phyloP scores from a whole-genome alignment of 2,113 vertebrate species.

The Helogale parvula region DNA sequence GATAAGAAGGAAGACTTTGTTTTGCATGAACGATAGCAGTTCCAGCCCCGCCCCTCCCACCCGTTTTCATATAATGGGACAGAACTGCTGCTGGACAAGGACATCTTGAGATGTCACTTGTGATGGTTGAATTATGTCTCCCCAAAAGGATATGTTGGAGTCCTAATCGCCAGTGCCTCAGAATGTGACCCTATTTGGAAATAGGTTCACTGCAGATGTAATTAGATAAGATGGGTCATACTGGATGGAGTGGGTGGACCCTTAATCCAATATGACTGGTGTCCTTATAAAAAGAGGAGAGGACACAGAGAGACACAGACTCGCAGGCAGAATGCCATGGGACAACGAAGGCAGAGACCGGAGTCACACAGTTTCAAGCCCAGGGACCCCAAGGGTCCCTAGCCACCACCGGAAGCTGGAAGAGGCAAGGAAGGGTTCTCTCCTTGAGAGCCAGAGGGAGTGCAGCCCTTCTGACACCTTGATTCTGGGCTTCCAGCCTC shows the following conservation, averaged over 20 bases:
- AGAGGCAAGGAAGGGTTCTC: background rate
- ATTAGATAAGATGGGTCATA: background rate
- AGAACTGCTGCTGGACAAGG: background rate
- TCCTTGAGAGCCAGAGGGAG: background rate
- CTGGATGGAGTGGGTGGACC: background rate
- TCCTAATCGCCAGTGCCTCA: background rate
- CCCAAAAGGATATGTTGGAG: background rate
- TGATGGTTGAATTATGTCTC: background rate
- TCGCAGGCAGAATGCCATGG: too few relatives aligned
- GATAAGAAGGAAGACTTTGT: background rate
- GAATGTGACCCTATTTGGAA: background rate
- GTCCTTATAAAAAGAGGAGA: background rate
- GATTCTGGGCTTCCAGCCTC: background rate
- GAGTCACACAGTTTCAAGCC: background rate
- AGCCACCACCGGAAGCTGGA: background rate
- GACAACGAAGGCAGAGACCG: background rate
- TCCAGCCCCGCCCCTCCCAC: background rate
- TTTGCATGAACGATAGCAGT: background rate
- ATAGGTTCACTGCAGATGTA: background rate
- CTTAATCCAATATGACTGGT: background rate
- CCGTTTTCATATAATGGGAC: background rate
- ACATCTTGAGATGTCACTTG: background rate
- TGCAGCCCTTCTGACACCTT: background rate
- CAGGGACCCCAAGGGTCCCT: accelerated
- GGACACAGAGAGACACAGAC: background rate